Evolutionary conservation across 2,797 vertebrate species (phyloP), one percentile per base, ranked within the genome.

Genomic region (Characodon lateralis): DNA sequence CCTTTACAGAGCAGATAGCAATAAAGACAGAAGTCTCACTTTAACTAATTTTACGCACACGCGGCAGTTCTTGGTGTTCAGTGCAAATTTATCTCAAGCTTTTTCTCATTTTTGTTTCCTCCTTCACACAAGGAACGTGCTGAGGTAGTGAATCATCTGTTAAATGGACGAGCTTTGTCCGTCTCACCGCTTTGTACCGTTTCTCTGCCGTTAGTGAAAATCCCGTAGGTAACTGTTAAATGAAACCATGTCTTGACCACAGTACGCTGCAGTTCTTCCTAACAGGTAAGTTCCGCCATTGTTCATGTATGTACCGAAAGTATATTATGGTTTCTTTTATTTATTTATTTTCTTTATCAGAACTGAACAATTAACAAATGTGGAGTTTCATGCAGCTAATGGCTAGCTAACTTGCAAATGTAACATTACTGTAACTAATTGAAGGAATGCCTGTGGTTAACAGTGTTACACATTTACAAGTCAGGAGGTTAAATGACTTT

Each of bases 191-290:
- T 73, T 41, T 5, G 1, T 2, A 3, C 69, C 2, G 51, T 14
- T 31, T 61, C 28, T 59, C 73, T 24, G 72, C 24, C 12, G 55
- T 50, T 39, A 22, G 72, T 14, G 24, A 18, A 66, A 82, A 77
- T n/a, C 16, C 13, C 5, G 10, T 6, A 48, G 82, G 72, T 68
- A 74, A 53, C 59, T 1, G 18, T 18, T 71, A 58, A 74, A 20
- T 35, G 59, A 18, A 48, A 80, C 2, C 58, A 94, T 94, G 91
- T 90, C 85, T 73, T 91, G 84, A 90, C 72, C 39, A 24, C 13
- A 7, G 56, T 1, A 24, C 1, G 39, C 58, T 73, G 28, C 79
- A 20, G 58, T 84, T 89, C 87, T 89, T 83, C 88, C 83, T 82
- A 88, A 10, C 84, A 92, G 94, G 92, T 93, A 89, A 43, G 35